phyloP scores from a whole-genome alignment of 2,113 vertebrate species.

The Erythrocercus mccallii region DNA sequence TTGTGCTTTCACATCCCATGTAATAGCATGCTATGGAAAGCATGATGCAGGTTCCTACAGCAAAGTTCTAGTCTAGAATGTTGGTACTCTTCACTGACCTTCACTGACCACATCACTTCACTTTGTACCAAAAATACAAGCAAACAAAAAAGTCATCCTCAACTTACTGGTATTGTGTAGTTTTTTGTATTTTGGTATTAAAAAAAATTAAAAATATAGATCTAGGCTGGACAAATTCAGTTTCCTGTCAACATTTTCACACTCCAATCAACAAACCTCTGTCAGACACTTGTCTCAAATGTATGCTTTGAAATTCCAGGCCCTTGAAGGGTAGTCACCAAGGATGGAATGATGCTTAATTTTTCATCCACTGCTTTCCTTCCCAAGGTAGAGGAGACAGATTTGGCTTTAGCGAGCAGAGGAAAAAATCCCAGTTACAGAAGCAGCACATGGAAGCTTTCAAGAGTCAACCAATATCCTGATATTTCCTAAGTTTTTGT shows the following conservation, averaged over 20 bases:
- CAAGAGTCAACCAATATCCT: not conserved
- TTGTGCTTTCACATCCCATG: fast-evolving
- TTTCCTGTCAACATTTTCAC: not conserved
- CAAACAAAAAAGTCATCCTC: fast-evolving
- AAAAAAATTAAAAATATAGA: not conserved
- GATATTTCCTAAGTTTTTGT: not conserved
- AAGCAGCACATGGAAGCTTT: not conserved
- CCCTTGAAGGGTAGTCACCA: not conserved
- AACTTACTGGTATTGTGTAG: not conserved
- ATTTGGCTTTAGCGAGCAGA: not conserved
- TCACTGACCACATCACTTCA: not conserved
- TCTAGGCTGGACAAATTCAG: not conserved
- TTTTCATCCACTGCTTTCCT: not conserved
- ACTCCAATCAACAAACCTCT: not conserved
- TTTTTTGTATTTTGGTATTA: not conserved
- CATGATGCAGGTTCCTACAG: not conserved
- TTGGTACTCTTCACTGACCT: not conserved
- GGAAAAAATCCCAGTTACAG: not conserved
- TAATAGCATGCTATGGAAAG: not conserved
- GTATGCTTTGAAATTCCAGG: not conserved
- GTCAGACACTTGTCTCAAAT: not conserved
- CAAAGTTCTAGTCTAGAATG: not conserved
- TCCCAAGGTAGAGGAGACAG: not conserved
- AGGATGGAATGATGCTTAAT: not conserved
- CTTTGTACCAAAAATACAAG: not conserved